A percentile compares a stretch with the other conserved stretches of the same genome.
These are phyloP conservation scores for Diorhabda carinulata DNA, from an alignment of 1,140 invertebrate genomes.

Conservation along the genomic window DNA sequence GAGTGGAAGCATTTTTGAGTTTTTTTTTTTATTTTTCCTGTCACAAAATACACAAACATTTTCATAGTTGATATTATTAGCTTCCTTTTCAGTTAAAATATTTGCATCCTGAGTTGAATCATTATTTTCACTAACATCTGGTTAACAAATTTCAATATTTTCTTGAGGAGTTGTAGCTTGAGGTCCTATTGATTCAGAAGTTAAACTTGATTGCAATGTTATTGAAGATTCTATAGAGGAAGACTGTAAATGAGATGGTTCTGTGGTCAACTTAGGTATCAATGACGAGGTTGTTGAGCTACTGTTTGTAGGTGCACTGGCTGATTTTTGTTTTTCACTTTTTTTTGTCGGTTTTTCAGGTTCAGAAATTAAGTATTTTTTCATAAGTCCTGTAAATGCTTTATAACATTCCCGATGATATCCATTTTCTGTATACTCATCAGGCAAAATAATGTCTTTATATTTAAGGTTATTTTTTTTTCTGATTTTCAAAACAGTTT, in stretches of 20 bases:
- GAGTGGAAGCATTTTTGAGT: conserved; percentile 3
- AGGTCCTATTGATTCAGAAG: neutral
- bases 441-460: no score
- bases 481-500: no score
- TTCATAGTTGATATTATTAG: neutral
- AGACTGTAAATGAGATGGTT: neutral
- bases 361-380: no score
- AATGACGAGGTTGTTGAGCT: neutral
- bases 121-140: conserved; percentile 4
- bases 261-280: conserved; percentile 1
- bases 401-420: no score
- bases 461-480: no score
- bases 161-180: conserved; percentile 1
- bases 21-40: neutral
- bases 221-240: neutral
- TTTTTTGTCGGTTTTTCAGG: no score
- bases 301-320: neutral
- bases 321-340: no score
- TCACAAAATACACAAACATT: neutral
- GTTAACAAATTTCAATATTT: neutral
- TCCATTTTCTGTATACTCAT: no score
- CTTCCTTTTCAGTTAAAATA: neutral
- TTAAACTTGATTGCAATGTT: conserved; percentile 3
- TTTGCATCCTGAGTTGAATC: neutral
- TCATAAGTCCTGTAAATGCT: no score